phyloP scores from a whole-genome alignment of 2,113 vertebrate species.

The Halcyon senegalensis region DNA sequence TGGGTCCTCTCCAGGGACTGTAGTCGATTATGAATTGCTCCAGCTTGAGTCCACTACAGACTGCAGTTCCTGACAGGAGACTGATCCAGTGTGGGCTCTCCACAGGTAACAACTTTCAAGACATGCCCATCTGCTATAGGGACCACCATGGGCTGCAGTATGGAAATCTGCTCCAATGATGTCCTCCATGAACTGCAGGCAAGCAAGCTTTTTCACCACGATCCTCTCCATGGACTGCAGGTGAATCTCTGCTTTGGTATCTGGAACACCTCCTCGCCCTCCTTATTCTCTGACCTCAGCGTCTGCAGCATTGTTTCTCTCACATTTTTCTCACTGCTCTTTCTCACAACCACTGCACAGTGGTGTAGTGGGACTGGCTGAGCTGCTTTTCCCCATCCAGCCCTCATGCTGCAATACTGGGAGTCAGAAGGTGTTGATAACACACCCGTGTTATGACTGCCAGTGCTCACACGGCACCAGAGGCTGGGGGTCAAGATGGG shows the following conservation, averaged over 20 bases:
- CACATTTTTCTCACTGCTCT: background rate
- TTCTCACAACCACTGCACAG: background rate
- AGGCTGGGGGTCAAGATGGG: too few species aligned
- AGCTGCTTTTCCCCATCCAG: too few species aligned
- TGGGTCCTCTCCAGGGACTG: background rate
- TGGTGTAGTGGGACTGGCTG: too few species aligned
- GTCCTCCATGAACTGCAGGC: background rate
- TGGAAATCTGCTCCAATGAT: too few species aligned
- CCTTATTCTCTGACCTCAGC: too few species aligned
- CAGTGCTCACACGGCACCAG: too few species aligned
- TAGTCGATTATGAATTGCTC: background rate
- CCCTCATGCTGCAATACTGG: too few species aligned
- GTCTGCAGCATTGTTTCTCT: background rate
- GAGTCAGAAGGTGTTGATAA: too few species aligned
- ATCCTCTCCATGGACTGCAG: background rate
- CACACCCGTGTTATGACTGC: too few species aligned
- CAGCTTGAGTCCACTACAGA: background rate
- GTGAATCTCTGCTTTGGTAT: background rate
- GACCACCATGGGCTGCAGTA: background rate
- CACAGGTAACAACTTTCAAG: background rate
- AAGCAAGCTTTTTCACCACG: background rate
- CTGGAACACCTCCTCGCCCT: too few species aligned
- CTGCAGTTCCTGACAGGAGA: background rate
- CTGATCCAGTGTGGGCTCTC: background rate
- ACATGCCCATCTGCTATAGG: background rate